Percentiles rank a stretch among this genome's conserved stretches.
phyloP scores from a whole-genome alignment of 2,113 vertebrate genomes.

The Podocnemis expansa region DNA sequence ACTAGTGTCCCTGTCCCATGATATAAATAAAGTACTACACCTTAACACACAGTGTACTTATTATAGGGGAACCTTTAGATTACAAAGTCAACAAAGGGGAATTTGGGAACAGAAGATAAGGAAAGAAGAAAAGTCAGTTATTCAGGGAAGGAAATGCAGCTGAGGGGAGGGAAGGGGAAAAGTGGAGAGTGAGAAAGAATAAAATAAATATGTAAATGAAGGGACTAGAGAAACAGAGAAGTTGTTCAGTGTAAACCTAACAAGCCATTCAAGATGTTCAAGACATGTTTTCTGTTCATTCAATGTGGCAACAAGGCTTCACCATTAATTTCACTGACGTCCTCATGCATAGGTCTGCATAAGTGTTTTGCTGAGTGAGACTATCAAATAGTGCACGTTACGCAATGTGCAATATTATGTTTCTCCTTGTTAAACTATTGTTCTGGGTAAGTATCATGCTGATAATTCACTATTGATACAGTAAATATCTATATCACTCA shows the following conservation, averaged over 20 bases:
- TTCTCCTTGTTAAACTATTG: background rate
- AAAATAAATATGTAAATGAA: background rate
- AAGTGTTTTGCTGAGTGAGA: background rate
- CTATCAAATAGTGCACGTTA: background rate
- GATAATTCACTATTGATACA: background rate
- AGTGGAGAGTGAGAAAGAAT: background rate
- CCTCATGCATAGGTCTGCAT: background rate
- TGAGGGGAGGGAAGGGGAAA: background rate
- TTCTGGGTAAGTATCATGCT: background rate
- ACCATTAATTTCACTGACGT: background rate
- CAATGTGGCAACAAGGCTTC: background rate
- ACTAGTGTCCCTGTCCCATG: background rate
- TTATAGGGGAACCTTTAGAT: background rate
- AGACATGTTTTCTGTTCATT: background rate
- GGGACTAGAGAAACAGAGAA: background rate
- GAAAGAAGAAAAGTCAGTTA: background rate
- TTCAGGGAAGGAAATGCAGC: rapidly evolving
- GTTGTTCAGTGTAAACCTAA: background rate
- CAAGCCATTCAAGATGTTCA: background rate
- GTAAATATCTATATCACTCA: background rate
- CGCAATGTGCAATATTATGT: background rate
- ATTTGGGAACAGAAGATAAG: background rate
- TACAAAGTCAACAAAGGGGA: background rate
- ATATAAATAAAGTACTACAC: background rate
- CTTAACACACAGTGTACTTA: background rate